Evolutionary conservation across 2,113 vertebrate genomes (phyloP).

Genomic region (Perca flavescens): DNA sequence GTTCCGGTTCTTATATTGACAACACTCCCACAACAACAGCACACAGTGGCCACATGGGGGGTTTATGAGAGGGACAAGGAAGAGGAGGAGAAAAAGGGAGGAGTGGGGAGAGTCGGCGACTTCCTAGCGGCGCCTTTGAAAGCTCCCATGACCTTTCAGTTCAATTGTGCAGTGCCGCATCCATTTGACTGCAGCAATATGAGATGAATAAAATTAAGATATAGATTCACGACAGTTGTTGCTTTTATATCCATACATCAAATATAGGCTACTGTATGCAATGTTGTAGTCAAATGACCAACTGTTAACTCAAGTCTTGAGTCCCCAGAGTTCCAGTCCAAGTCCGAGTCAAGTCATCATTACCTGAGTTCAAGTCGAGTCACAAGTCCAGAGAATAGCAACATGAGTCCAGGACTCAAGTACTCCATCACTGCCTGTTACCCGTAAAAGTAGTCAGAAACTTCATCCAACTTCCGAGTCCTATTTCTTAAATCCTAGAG

Average conservation of each 20-base stretch:
- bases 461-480: no score
- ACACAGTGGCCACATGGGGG: constrained; percentile 30
- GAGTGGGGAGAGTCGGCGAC: constrained; percentile 27
- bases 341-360: no score
- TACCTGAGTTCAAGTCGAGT: no score
- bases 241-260: neutral
- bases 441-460: no score
- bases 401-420: no score
- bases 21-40: constrained; percentile 37
- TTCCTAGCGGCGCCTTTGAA: constrained; percentile 43
- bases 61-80: constrained; percentile 19
- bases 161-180: neutral
- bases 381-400: no score
- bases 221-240: neutral
- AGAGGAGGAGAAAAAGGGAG: constrained; percentile 5
- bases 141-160: constrained; percentile 27
- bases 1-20: constrained; percentile 52
- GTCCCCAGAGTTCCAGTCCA: no score
- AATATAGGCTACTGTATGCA: neutral
- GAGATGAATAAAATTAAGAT: neutral
- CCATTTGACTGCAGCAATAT: neutral
- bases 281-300: no score
- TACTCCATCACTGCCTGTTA: no score
- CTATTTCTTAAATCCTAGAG: no score
- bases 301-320: no score